A percentile compares a stretch with the other conserved stretches of the same genome.
Evolutionary conservation across 2,113 vertebrate species (phyloP).

Genomic region (Rhipidura dahli): DNA sequence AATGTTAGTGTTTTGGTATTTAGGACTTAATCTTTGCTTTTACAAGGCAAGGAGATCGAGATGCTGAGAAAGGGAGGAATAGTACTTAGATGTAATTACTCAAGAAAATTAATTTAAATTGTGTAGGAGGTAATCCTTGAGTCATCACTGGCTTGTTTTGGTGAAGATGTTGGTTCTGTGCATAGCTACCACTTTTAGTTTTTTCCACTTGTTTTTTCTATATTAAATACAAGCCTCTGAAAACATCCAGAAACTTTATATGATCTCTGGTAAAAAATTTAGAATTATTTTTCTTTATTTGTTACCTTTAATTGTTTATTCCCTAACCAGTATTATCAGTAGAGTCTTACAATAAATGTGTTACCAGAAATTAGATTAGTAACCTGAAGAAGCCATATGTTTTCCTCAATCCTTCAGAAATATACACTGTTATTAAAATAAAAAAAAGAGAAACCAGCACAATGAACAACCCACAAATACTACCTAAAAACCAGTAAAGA

Average conservation of each 20-base stretch:
- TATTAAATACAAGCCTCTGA: neutral
- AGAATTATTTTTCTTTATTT: neutral
- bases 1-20: neutral
- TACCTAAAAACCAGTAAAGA: neutral
- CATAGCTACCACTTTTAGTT: neutral
- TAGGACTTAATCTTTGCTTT: neutral
- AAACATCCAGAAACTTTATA: neutral
- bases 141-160: neutral
- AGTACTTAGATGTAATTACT: neutral
- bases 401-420: neutral
- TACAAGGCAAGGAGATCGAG: neutral
- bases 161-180: neutral
- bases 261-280: neutral
- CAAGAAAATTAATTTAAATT: slow-evolving; percentile 27
- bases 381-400: neutral
- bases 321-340: neutral
- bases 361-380: neutral
- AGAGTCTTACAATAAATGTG: neutral
- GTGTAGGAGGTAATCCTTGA: neutral
- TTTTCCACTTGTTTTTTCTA: neutral
- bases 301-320: neutral
- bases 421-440: neutral
- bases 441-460: neutral
- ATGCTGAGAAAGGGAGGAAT: neutral
- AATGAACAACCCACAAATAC: neutral